Base-by-base conservation (phyloP, 1,140 invertebrate species). In the Drosophila serrata region DNA sequence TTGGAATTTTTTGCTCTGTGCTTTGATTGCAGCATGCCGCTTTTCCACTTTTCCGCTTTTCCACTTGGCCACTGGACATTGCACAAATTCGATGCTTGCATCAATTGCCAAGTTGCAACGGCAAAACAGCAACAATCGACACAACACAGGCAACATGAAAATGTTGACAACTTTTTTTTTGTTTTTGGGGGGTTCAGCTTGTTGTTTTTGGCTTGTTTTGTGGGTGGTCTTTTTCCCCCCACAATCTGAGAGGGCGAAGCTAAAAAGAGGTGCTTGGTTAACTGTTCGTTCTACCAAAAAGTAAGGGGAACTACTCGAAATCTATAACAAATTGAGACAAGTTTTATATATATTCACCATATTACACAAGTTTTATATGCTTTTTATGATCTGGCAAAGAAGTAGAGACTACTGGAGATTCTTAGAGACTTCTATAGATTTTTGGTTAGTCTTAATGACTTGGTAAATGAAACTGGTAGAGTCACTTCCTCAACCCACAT, bases 101-200 rank as follows among this genome's bases (percentile, higher is more conserved):
- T 45, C 57, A 46, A 63, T 51, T 75, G 43, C 72, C 70, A 51
- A 51, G 17, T 35, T 58, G 22, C 63, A 70, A 35, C 48, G 46
- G 19, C 67, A 53, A 24, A 33, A 55, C 48, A 62, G 29, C 68
- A 55, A 46, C 65, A 73, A 37, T 56, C 27, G 35, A 63, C 51
- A 62, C 68, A 57, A 57, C 69, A 51, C 17, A 19, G 9, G 53
- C 60, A 76, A 67, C 74, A 75, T 75, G 73, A 67, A 77, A 77
- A 77, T 77, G 74, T 77, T 77, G 74, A 77, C 74, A 77, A 77
- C 61, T 77, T 75, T 76, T 76, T 75, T 58, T 24, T 24, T 24
- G 60, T 76, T 76, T 75, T 58, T 24, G 2, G 2, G 60, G 27
- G 27, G 12, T 37, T 55, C 22, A 37, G 13, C 5, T 15, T 22